A percentile compares a stretch with the other conserved stretches of the same genome.
Evolutionary conservation across 2,113 vertebrate species (phyloP).

Genomic region (Thalassarche chlororhynchos): DNA sequence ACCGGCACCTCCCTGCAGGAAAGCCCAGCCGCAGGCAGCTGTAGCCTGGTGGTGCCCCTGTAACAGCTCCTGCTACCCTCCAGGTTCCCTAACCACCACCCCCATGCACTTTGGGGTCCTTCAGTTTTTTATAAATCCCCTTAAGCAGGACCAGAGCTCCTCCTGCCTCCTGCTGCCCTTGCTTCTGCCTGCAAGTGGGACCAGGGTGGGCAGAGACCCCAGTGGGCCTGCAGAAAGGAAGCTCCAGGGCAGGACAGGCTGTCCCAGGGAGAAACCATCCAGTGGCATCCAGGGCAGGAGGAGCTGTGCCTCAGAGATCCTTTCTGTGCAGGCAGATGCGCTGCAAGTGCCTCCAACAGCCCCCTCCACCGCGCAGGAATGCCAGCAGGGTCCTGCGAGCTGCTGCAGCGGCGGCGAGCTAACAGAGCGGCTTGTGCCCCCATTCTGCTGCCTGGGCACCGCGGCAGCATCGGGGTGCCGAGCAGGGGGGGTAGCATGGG

Average conservation of each 20-base stretch:
- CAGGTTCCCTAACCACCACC: not conserved
- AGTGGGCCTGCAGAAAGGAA: not conserved
- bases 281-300: not conserved
- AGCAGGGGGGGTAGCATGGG: not conserved
- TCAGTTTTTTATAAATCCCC: not conserved
- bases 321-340: not conserved
- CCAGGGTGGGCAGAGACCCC: not conserved
- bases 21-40: not conserved
- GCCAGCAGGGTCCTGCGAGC: not conserved
- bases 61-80: not conserved
- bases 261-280: not conserved
- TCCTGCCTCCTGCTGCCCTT: not conserved
- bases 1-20: rapidly evolving
- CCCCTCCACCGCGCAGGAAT: not conserved
- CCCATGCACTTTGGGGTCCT: not conserved
- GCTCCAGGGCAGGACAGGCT: not conserved
- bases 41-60: not conserved
- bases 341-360: not conserved
- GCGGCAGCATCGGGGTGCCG: rapidly evolving
- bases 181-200: not conserved
- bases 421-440: not conserved
- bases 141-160: not conserved
- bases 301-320: not conserved
- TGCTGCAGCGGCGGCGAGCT: not conserved
- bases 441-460: not conserved